phyloP scores from a whole-genome alignment of 1,140 invertebrate genomes.

The Phymorhynchus buccinoides region DNA sequence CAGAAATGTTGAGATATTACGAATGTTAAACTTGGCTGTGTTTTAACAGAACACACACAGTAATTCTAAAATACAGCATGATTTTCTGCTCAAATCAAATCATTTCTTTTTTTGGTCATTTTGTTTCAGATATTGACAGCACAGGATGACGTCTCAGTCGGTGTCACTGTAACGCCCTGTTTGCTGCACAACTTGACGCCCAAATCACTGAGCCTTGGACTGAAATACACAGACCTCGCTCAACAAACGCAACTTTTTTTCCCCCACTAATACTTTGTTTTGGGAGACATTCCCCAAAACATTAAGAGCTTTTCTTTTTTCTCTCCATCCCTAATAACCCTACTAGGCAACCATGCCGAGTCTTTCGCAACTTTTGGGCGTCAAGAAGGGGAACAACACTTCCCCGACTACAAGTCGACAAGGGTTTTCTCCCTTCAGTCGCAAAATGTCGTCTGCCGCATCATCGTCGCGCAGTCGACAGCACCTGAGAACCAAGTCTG shows the following conservation, averaged over 20 bases:
- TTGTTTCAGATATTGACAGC: slow-evolving; percentile 26
- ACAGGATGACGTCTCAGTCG: not conserved
- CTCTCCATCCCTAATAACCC: not conserved
- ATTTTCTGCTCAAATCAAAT: not conserved
- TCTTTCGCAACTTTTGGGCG: slow-evolving; percentile 29
- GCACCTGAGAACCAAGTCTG: slow-evolving; percentile 33
- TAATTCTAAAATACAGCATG: not conserved
- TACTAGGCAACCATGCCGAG: slow-evolving; percentile 30
- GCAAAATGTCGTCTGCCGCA: slow-evolving; percentile 19
- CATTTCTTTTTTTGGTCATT: not conserved
- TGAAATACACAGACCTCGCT: not conserved
- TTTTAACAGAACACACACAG: no score
- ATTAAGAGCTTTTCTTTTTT: not conserved
- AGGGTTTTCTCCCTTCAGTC: slow-evolving; percentile 38
- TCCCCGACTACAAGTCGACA: slow-evolving; percentile 12
- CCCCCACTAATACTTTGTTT: not conserved
- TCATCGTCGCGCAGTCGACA: slow-evolving; percentile 16
- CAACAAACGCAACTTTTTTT: not conserved
- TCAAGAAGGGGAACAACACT: slow-evolving; percentile 33
- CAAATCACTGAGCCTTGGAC: not conserved
- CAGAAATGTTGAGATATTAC: not conserved
- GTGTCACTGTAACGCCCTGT: not conserved
- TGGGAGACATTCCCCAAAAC: slow-evolving; percentile 23
- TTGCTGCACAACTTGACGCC: not conserved
- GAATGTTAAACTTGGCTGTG: no score